phyloP scores from a whole-genome alignment of 2,888 invertebrate species.

The Tuberolachnus salignus region DNA sequence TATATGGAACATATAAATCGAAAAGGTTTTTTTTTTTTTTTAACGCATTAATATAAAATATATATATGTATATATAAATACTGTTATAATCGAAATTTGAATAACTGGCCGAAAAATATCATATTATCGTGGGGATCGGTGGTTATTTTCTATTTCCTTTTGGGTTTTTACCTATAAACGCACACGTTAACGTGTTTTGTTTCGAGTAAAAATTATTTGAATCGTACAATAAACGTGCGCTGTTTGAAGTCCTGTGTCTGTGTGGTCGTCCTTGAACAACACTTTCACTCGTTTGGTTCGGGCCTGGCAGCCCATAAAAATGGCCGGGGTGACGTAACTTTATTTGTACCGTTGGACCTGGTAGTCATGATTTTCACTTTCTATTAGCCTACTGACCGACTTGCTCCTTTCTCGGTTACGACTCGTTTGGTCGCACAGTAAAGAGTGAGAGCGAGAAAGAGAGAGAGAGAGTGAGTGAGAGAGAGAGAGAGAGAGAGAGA shows the following conservation, averaged over 20 bases:
- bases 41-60: no score
- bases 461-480: conserved; percentile 27
- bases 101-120: no score
- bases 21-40: no score
- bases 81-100: no score
- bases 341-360: conserved; percentile 55
- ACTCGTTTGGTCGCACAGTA: conserved; percentile 41
- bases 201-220: conserved; percentile 49
- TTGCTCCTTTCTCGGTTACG: conserved; percentile 56
- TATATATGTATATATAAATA: no score
- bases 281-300: conserved; percentile 55
- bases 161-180: neutral
- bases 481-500: neutral
- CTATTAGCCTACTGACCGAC: conserved; percentile 57
- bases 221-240: conserved; percentile 23
- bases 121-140: neutral
- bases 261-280: conserved; percentile 55
- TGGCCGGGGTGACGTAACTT: conserved; percentile 54
- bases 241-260: conserved; percentile 49
- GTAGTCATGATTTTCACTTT: conserved; percentile 56
- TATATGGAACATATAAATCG: no score
- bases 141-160: conserved; percentile 34
- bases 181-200: conserved; percentile 38
- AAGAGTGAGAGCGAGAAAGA: conserved; percentile 20
- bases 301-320: conserved; percentile 55